Evolutionary conservation across 2,888 invertebrate genomes (phyloP).

Genomic region (Synanthedon myopaeformis): DNA sequence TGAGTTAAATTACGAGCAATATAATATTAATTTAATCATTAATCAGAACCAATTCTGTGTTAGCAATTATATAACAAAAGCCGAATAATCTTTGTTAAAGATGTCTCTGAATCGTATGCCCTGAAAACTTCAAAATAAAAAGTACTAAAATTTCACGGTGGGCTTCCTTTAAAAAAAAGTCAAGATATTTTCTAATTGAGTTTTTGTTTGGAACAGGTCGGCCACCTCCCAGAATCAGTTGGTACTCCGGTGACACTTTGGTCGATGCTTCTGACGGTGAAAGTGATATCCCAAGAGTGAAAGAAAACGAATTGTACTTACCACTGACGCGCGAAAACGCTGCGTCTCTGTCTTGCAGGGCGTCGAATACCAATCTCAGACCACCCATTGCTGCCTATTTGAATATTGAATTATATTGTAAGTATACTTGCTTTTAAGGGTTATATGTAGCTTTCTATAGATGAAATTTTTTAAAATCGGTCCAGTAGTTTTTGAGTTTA

Average conservation of each 20-base stretch:
- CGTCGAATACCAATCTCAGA: constrained; percentile 78
- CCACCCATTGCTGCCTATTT: constrained; percentile 76
- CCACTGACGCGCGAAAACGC: constrained; percentile 77
- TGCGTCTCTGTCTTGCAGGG: constrained; percentile 78
- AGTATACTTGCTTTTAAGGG: constrained; percentile 35
- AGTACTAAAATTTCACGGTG: no score
- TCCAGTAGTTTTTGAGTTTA: no score
- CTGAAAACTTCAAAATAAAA: no score
- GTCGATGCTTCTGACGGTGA: constrained; percentile 77
- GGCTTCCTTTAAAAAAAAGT: no score
- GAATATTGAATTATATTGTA: constrained; percentile 79
- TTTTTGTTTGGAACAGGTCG: constrained; percentile 63
- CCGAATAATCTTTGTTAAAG: no score
- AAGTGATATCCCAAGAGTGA: constrained; percentile 73
- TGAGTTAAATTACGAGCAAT: no score
- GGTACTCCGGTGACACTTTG: constrained; percentile 82
- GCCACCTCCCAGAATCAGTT: constrained; percentile 79
- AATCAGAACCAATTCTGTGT: no score
- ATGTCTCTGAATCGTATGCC: no score
- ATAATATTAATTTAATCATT: no score
- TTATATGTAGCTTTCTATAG: background rate
- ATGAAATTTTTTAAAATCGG: no score
- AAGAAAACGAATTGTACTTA: constrained; percentile 77
- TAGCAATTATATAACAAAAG: no score
- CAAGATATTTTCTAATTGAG: no score